A percentile compares a stretch with the other conserved stretches of the same genome.
phyloP scores from a whole-genome alignment of 2,888 invertebrate genomes.

The Diabrotica balteata region DNA sequence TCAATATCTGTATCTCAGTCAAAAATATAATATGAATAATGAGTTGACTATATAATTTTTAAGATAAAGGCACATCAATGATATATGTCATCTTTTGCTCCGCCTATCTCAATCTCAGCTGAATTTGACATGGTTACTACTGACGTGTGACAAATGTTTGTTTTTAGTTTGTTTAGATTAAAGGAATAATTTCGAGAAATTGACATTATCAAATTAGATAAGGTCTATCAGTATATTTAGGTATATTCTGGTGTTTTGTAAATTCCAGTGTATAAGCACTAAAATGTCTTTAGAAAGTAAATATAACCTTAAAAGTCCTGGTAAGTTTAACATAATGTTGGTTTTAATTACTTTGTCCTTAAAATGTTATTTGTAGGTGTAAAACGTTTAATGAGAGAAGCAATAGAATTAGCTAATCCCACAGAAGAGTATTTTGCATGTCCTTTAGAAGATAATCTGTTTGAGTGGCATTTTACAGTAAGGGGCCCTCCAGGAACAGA shows the following conservation, averaged over 20 bases:
- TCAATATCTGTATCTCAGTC: no score
- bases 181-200: slow-evolving; percentile 31
- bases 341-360: not conserved
- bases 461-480: slow-evolving; percentile 98
- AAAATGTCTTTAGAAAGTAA: slow-evolving; percentile 63
- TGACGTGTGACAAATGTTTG: slow-evolving; percentile 35
- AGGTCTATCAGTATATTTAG: slow-evolving; percentile 6
- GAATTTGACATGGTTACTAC: slow-evolving; percentile 13
- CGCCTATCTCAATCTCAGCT: slow-evolving; percentile 16
- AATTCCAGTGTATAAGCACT: slow-evolving; percentile 13
- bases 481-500: slow-evolving; percentile 88
- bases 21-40: no score
- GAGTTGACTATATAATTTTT: no score
- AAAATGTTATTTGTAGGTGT: slow-evolving; percentile 69
- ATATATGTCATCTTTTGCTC: not conserved
- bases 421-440: slow-evolving; percentile 90
- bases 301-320: slow-evolving; percentile 69
- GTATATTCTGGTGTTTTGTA: slow-evolving; percentile 1
- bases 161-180: slow-evolving; percentile 34
- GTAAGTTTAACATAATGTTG: slow-evolving; percentile 53
- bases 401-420: slow-evolving; percentile 82
- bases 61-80: no score
- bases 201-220: slow-evolving; percentile 25
- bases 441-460: slow-evolving; percentile 92
- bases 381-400: slow-evolving; percentile 92